phyloP scores from a whole-genome alignment of 2,888 invertebrate species.

The Sinelater perroti region DNA sequence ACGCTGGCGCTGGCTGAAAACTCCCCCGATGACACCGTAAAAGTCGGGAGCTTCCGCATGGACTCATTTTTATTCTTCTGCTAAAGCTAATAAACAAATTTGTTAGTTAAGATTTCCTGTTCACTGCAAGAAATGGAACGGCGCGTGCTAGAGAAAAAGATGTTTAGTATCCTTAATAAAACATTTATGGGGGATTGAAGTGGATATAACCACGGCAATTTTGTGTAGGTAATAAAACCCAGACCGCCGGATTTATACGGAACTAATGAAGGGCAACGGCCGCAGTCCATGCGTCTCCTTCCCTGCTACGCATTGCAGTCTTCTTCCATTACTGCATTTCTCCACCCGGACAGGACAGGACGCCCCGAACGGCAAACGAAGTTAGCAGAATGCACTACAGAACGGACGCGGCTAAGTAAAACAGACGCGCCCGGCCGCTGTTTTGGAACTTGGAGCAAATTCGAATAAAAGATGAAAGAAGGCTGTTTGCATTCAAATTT shows the following conservation, averaged over 20 bases:
- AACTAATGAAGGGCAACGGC: slow-evolving; percentile 41
- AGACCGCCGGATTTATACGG: slow-evolving; percentile 33
- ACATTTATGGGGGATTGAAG: slow-evolving; percentile 17
- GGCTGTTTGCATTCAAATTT: slow-evolving; percentile 43
- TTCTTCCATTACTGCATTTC: slow-evolving; percentile 25
- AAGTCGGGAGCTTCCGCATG: too few species aligned
- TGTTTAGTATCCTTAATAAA: slow-evolving; percentile 28
- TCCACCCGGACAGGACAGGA: slow-evolving; percentile 27
- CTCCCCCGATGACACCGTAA: slow-evolving; percentile 8
- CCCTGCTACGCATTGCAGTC: slow-evolving; percentile 9
- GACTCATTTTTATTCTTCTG: too few species aligned
- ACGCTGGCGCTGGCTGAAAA: slow-evolving; percentile 11
- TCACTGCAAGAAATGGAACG: too few species aligned
- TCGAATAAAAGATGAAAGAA: slow-evolving; percentile 33
- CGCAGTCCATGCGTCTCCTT: slow-evolving; percentile 28
- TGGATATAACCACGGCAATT: slow-evolving; percentile 21
- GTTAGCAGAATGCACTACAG: slow-evolving; percentile 34
- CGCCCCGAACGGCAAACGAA: slow-evolving; percentile 35
- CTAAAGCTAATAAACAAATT: too few species aligned
- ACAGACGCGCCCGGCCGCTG: slow-evolving; percentile 25
- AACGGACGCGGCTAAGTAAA: slow-evolving; percentile 29
- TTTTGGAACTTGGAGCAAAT: slow-evolving; percentile 29
- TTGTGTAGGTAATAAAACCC: slow-evolving; percentile 40
- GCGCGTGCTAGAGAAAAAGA: too few species aligned
- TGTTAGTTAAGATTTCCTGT: too few species aligned